Conservation (phyloP, 1,140 invertebrate species). For the Drosophila lowei region DNA sequence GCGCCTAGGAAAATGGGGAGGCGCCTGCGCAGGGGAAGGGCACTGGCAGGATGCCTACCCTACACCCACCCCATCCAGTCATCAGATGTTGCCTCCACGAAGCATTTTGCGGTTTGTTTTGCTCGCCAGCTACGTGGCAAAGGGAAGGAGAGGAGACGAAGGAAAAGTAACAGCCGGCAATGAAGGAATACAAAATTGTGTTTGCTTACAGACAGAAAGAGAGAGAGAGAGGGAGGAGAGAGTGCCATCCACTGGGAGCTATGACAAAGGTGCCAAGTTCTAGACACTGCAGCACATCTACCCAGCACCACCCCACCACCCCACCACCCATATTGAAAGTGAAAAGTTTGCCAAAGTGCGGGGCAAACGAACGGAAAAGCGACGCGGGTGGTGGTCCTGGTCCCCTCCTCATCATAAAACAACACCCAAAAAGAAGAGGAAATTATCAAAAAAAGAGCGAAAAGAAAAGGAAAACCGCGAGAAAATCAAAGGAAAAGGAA, state of each 20-base stretch:
- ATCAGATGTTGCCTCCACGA: constrained; percentile 39
- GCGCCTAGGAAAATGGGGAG: constrained; percentile 45
- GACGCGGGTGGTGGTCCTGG: neutral
- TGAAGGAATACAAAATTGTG: constrained; percentile 22
- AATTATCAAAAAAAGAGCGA: constrained; percentile 16
- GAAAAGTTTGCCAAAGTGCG: constrained; percentile 81
- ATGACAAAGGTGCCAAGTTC: constrained; percentile 72
- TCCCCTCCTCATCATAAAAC: constrained; percentile 30
- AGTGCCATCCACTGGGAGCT: constrained; percentile 9
- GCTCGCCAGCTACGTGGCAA: constrained; percentile 65
- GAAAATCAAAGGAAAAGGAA: neutral
- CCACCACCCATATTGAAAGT: constrained; percentile 51
- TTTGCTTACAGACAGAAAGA: constrained; percentile 24
- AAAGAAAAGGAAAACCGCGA: neutral
- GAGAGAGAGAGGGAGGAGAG: neutral
- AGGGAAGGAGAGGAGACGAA: neutral
- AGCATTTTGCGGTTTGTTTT: constrained; percentile 76
- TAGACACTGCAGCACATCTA: constrained; percentile 19
- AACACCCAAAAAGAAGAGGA: neutral
- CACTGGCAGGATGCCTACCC: constrained; percentile 42
- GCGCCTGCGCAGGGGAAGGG: constrained; percentile 41
- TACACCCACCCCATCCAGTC: constrained; percentile 41
- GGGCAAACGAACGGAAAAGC: constrained; percentile 23
- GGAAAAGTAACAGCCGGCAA: constrained; percentile 15
- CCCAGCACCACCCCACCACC: neutral